phyloP scores from a whole-genome alignment of 1,140 invertebrate genomes.

The Brachionus calyciflorus region DNA sequence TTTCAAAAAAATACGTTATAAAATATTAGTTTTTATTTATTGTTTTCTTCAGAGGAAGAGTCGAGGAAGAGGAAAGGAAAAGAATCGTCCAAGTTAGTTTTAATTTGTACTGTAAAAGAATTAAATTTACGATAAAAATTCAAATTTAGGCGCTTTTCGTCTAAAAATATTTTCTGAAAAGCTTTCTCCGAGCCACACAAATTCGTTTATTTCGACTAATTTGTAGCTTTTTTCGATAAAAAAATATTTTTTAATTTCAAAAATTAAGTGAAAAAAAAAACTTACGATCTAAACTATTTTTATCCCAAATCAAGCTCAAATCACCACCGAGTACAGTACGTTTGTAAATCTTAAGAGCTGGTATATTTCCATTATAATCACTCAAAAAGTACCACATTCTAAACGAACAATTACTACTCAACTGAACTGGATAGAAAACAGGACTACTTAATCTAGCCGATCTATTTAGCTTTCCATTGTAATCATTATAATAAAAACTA shows the following conservation, averaged over 20 bases:
- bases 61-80: too few species aligned
- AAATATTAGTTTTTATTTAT: too few species aligned
- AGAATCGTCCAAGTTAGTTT: too few species aligned
- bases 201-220: too few species aligned
- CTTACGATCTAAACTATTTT: constrained; percentile 18
- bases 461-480: neutral
- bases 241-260: neutral
- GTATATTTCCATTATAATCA: neutral
- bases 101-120: too few species aligned
- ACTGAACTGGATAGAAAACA: neutral
- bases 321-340: neutral
- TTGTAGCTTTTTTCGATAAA: too few species aligned
- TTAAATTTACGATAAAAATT: too few species aligned
- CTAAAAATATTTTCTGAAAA: too few species aligned
- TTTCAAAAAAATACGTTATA: too few species aligned
- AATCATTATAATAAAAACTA: constrained; percentile 8
- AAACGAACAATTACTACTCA: constrained; percentile 1
- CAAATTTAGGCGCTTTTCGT: too few species aligned
- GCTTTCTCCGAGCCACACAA: too few species aligned
- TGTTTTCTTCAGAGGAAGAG: too few species aligned
- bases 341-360: neutral
- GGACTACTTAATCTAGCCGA: constrained; percentile 27
- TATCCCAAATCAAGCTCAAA: constrained; percentile 9
- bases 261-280: neutral
- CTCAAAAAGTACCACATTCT: constrained; percentile 41